A percentile compares a stretch with the other conserved stretches of the same genome.
These are phyloP conservation scores for Ammodytes marinus DNA, from an alignment of 2,113 vertebrate genomes.

Conservation along the genomic window DNA sequence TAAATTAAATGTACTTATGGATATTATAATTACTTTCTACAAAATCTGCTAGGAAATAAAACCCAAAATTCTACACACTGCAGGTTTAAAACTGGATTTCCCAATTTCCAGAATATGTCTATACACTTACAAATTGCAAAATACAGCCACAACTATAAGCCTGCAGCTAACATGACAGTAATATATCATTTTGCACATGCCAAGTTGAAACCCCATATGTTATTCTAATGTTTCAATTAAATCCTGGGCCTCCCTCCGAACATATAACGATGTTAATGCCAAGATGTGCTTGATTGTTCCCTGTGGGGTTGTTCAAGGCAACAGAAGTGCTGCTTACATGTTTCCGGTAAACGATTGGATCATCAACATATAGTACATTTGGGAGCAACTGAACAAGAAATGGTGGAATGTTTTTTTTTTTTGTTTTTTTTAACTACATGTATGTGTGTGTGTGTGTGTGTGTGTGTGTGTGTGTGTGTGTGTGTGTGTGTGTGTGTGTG, in stretches of 20 bases:
- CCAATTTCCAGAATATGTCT: no score
- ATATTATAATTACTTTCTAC: no score
- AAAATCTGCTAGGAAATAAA: no score
- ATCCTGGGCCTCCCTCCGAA: neutral
- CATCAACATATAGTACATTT: neutral
- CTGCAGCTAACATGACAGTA: no score
- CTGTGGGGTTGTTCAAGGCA: slow-evolving; percentile 28
- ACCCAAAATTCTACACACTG: no score
- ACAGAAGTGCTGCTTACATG: neutral
- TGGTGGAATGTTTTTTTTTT: neutral
- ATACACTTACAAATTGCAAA: neutral
- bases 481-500: no score
- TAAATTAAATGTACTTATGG: no score
- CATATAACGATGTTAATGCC: neutral
- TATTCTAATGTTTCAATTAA: slow-evolving; percentile 34
- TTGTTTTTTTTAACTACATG: no score
- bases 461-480: no score
- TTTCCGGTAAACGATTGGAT: slow-evolving; percentile 21
- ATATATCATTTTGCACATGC: slow-evolving; percentile 2
- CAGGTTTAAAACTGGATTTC: no score
- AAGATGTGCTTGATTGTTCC: slow-evolving; percentile 45
- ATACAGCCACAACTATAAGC: slow-evolving; percentile 10
- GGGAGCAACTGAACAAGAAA: slow-evolving; percentile 4
- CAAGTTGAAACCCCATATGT: neutral
- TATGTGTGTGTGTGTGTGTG: no score